phyloP scores from a whole-genome alignment of 1,140 invertebrate species.

The Magallana ariakensis region DNA sequence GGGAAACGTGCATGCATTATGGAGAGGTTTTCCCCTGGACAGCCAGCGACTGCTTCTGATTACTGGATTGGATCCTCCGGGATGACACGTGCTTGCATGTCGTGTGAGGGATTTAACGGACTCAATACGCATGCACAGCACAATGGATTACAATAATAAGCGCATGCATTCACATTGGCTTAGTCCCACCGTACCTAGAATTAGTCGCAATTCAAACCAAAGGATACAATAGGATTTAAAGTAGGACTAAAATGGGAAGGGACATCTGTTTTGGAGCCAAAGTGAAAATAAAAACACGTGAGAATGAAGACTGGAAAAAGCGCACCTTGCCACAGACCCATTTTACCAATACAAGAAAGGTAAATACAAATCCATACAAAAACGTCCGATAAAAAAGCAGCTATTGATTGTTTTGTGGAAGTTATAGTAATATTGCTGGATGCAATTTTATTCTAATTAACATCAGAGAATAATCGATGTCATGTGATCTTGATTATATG shows the following conservation, averaged over 20 bases:
- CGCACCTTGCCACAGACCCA: background rate
- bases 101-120: slow-evolving; percentile 14
- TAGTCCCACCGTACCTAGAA: background rate
- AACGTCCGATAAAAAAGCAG: background rate
- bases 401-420: background rate
- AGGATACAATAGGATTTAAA: slow-evolving; percentile 14
- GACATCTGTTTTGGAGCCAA: slow-evolving; percentile 26
- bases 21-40: background rate
- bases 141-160: slow-evolving; percentile 19
- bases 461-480: background rate
- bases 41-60: background rate
- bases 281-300: background rate
- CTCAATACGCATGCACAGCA: slow-evolving; percentile 11
- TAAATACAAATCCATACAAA: background rate
- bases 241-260: background rate
- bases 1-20: background rate
- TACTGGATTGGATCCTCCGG: background rate
- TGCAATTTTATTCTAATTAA: slow-evolving; percentile 22
- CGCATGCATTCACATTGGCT: slow-evolving; percentile 16
- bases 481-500: background rate
- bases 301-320: background rate
- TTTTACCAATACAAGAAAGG: background rate
- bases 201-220: background rate
- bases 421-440: background rate
- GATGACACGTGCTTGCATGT: slow-evolving; percentile 10